A percentile compares a stretch with the other conserved stretches of the same genome.
Conservation (phyloP, 2,113 vertebrate genomes). For the Drymodes brunneopygia region DNA sequence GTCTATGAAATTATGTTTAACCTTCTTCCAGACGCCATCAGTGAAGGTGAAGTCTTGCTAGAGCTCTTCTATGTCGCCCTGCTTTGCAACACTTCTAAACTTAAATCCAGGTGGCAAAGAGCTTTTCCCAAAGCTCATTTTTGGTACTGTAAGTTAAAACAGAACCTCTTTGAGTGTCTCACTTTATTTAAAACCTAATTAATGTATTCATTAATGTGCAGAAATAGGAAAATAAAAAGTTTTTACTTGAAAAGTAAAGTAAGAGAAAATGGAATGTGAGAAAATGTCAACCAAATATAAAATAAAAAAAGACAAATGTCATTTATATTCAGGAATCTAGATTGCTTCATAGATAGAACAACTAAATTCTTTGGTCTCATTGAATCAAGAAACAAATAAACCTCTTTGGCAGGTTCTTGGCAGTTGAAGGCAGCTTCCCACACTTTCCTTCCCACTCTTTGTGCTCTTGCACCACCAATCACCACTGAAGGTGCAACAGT, state of each 20-base stretch:
- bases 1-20: neutral
- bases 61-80: too few species aligned
- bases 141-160: neutral
- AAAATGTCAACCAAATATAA: neutral
- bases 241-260: neutral
- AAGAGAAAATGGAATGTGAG: neutral
- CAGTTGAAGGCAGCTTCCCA: neutral
- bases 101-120: neutral
- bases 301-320: neutral
- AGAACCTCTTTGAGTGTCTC: neutral
- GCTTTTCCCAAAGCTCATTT: neutral
- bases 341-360: neutral
- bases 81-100: too few species aligned
- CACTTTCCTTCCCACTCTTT: neutral
- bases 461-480: neutral
- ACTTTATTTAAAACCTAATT: neutral
- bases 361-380: neutral
- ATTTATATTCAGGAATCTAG: neutral
- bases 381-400: neutral
- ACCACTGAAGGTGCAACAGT: neutral
- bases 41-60: neutral
- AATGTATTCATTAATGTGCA: neutral
- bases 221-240: neutral
- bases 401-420: neutral
- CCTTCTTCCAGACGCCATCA: neutral